These are phyloP conservation scores for Oscheius sp. DNA, from an alignment of 2,888 invertebrate species.

Conservation along the genomic window DNA sequence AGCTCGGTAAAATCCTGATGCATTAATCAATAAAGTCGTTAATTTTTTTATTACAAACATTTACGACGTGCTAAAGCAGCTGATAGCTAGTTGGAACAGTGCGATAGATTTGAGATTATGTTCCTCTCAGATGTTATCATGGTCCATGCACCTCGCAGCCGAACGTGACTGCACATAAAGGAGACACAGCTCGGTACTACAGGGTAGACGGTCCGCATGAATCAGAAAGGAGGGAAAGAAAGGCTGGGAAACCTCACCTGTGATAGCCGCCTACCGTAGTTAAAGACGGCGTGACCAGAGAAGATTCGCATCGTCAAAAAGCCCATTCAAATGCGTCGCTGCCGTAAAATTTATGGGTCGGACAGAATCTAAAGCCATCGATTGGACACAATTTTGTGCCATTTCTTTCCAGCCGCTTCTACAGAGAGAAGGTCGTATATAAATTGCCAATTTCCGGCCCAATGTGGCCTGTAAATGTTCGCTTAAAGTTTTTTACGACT, in stretches of 20 bases:
- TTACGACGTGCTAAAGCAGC: constrained; percentile 21
- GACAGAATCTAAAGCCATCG: constrained; percentile 12
- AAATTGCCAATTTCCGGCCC: too few species aligned
- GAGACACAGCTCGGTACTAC: constrained; percentile 37
- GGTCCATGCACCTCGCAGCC: constrained; percentile 30
- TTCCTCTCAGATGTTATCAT: too few species aligned
- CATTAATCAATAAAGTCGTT: too few species aligned
- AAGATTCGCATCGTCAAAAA: constrained; percentile 18
- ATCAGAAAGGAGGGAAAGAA: neutral
- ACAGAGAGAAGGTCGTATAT: too few species aligned
- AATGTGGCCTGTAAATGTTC: too few species aligned
- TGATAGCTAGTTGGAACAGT: neutral
- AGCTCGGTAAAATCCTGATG: constrained; percentile 5
- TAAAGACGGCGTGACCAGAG: neutral
- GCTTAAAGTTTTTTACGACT: too few species aligned
- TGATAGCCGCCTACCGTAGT: neutral
- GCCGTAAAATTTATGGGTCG: constrained; percentile 31
- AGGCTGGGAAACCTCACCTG: neutral
- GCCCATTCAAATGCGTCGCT: constrained; percentile 30
- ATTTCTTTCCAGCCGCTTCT: too few species aligned
- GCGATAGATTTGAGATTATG: neutral
- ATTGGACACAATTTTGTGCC: too few species aligned
- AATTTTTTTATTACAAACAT: too few species aligned
- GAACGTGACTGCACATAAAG: constrained; percentile 31
- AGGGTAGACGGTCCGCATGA: constrained; percentile 23